A percentile compares a stretch with the other conserved stretches of the same genome.
Conservation (phyloP, 2,797 vertebrate genomes). For the Malacoraja senta region DNA sequence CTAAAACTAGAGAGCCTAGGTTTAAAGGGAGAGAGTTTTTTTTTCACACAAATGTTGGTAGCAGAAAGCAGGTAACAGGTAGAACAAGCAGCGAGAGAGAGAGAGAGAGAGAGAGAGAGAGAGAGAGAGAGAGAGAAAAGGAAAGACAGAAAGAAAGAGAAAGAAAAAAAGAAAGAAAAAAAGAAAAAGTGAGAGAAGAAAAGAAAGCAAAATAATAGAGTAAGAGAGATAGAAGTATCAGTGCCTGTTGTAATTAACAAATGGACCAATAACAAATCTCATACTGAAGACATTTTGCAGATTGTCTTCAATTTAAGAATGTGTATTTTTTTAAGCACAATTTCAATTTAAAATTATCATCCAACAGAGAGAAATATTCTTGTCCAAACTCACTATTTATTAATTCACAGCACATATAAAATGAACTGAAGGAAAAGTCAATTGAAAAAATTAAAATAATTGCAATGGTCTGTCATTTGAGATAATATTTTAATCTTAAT, state of each 20-base stretch:
- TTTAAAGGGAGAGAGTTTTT: no score
- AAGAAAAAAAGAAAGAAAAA: no score
- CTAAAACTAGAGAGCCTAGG: no score
- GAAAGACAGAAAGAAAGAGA: no score
- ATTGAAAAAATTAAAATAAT: constrained; percentile 38
- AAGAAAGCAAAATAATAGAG: no score
- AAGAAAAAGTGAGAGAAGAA: no score
- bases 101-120: no score
- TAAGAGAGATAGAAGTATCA: neutral
- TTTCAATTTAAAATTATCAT: constrained; percentile 8
- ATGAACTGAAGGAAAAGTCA: constrained; percentile 31
- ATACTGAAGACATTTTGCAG: neutral
- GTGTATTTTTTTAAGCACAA: neutral
- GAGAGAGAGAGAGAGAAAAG: no score
- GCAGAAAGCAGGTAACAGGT: no score
- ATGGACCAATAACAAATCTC: neutral
- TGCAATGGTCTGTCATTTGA: constrained; percentile 43
- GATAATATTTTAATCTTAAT: constrained; percentile 75
- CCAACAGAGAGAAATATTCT: constrained; percentile 21
- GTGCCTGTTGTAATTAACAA: neutral
- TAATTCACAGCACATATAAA: constrained; percentile 32
- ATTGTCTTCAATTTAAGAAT: neutral
- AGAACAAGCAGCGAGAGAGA: neutral
- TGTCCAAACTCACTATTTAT: neutral
- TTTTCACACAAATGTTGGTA: no score